phyloP scores from a whole-genome alignment of 1,140 invertebrate genomes.

The Formica exsecta region DNA sequence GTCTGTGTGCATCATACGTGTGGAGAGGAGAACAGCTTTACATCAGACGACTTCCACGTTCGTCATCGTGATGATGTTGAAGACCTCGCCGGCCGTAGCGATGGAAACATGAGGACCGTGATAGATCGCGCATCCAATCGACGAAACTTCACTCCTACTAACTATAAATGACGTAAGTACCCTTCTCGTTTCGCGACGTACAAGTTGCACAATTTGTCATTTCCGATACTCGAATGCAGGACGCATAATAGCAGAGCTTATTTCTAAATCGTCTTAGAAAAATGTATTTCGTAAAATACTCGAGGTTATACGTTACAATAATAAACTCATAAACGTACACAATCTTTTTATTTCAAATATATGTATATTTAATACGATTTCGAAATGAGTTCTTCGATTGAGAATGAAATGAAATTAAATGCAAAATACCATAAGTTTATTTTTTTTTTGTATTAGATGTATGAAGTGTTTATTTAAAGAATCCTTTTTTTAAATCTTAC shows the following conservation, averaged over 20 bases:
- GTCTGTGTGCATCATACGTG: background rate
- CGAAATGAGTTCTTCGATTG: background rate
- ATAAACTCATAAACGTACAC: background rate
- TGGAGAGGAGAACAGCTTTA: background rate
- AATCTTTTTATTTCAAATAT: background rate
- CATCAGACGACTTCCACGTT: background rate
- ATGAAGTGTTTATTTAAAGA: background rate
- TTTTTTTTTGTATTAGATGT: background rate
- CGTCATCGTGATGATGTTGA: constrained; percentile 70
- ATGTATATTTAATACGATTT: background rate
- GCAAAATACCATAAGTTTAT: background rate
- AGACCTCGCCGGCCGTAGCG: constrained; percentile 74
- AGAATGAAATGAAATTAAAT: background rate
- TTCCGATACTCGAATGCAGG: background rate
- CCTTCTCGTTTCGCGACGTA: background rate
- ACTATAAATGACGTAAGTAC: constrained; percentile 86
- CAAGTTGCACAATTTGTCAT: background rate
- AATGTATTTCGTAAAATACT: background rate
- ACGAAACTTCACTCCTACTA: constrained; percentile 79
- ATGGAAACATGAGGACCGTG: constrained; percentile 85
- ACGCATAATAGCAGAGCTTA: background rate
- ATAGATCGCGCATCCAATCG: constrained; percentile 75
- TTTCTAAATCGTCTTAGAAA: constrained; percentile 28
- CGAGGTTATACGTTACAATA: background rate
- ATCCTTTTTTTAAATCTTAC: background rate